These are phyloP conservation scores for Archaeoteleia sp. DNA, from an alignment of 2,888 invertebrate species.

Conservation along the genomic window DNA sequence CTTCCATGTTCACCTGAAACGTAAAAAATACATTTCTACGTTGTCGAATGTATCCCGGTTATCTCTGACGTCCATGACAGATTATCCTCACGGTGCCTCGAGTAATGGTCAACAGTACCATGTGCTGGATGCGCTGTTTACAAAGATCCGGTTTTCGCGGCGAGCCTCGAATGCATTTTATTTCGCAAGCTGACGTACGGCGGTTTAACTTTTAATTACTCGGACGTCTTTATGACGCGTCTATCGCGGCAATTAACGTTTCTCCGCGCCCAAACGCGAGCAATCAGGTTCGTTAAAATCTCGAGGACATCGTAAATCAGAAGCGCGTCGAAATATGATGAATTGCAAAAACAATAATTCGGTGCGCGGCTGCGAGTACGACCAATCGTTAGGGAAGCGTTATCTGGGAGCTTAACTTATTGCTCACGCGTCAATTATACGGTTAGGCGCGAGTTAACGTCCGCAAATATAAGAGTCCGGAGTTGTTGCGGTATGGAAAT, in stretches of 20 bases:
- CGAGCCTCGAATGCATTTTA: slow-evolving; percentile 4
- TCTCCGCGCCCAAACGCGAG: background rate
- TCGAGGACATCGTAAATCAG: slow-evolving; percentile 12
- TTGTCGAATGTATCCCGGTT: slow-evolving; percentile 34
- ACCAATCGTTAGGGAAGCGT: too few species aligned
- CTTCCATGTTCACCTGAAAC: slow-evolving; percentile 2
- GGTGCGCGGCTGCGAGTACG: background rate
- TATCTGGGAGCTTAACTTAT: too few species aligned
- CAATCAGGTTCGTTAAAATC: slow-evolving; percentile 23
- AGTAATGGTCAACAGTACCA: slow-evolving; percentile 33
- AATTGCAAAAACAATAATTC: background rate
- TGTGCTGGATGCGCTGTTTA: slow-evolving; percentile 36
- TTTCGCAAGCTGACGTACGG: slow-evolving; percentile 1
- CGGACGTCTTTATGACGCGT: slow-evolving; percentile 42
- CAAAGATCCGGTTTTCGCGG: slow-evolving; percentile 40
- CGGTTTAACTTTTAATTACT: slow-evolving; percentile 38
- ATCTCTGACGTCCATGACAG: slow-evolving; percentile 44
- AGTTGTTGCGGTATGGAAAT: too few species aligned
- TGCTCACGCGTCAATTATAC: too few species aligned
- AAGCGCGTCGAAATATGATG: slow-evolving; percentile 5
- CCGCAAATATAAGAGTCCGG: too few species aligned
- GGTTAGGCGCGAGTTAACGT: too few species aligned
- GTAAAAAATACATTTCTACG: slow-evolving; percentile 27
- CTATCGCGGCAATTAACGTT: slow-evolving; percentile 31
- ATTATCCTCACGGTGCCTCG: slow-evolving; percentile 21